phyloP scores from a whole-genome alignment of 1,140 invertebrate species.

The Ruditapes philippinarum region DNA sequence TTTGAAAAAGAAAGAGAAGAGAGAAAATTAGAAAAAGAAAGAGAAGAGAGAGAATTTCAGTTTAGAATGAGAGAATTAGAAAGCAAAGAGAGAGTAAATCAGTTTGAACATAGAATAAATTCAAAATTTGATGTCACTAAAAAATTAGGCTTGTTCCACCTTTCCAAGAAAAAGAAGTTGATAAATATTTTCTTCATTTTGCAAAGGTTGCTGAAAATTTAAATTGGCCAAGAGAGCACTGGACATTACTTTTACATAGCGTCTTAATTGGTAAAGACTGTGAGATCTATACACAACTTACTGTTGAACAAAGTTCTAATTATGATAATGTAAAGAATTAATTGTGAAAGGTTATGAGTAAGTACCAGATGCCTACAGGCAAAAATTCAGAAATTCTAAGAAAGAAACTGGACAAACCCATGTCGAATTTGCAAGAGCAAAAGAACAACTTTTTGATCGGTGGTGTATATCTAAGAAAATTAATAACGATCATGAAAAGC shows the following conservation, averaged over 20 bases:
- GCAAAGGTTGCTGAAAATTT: conserved; percentile 65
- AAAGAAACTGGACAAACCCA: conserved; percentile 63
- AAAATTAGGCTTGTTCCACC: conserved; percentile 36
- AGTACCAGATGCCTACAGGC: conserved; percentile 73
- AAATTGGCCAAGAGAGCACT: conserved; percentile 62
- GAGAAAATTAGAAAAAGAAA: background rate
- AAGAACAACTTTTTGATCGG: conserved; percentile 68
- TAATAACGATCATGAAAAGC: conserved; percentile 58
- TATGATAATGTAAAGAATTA: background rate
- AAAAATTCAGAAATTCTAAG: conserved; percentile 65
- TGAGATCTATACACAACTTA: conserved; percentile 53
- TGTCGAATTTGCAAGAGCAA: conserved; percentile 69
- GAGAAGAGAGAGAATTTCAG: background rate
- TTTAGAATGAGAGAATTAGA: conserved; percentile 32
- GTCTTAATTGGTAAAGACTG: conserved; percentile 61
- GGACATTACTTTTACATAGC: conserved; percentile 63
- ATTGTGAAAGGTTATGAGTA: conserved; percentile 27
- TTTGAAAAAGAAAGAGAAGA: conserved; percentile 3
- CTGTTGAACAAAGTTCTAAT: conserved; percentile 30
- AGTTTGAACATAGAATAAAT: background rate
- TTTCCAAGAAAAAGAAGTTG: conserved; percentile 64
- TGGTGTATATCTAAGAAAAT: conserved; percentile 67
- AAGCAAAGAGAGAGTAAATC: conserved; percentile 4
- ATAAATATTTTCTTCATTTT: conserved; percentile 72
- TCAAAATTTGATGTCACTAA: conserved; percentile 32